Evolutionary conservation across 2,888 invertebrate species (phyloP).

Genomic region (Cryptophagus acutangulus): DNA sequence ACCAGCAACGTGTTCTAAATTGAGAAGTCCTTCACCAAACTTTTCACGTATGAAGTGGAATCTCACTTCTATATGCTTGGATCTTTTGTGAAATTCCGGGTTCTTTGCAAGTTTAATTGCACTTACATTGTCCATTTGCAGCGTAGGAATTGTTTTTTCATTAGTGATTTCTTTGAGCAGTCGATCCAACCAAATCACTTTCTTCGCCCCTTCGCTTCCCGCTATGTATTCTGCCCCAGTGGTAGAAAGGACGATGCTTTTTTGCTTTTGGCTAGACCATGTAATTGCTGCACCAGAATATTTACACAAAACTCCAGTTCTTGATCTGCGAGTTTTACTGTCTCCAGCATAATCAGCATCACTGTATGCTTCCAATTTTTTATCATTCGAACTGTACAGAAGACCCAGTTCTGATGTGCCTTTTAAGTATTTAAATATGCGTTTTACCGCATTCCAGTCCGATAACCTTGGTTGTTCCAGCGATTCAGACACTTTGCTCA

Average conservation of each 20-base stretch:
- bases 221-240: not conserved
- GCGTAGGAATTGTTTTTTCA: not conserved
- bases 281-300: constrained; percentile 11
- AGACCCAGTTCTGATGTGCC: constrained; percentile 3
- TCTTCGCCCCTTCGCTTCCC: not conserved
- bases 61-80: no score
- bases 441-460: constrained; percentile 13
- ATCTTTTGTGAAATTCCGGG: no score
- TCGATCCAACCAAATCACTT: not conserved
- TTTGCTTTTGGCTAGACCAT: constrained; percentile 13
- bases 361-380: constrained; percentile 11
- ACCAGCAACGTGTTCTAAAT: no score
- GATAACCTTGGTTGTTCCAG: constrained; percentile 8
- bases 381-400: constrained; percentile 2
- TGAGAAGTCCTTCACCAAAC: no score
- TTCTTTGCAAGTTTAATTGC: no score
- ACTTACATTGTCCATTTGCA: no score
- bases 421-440: constrained; percentile 16
- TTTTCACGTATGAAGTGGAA: no score
- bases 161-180: not conserved
- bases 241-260: constrained; percentile 5
- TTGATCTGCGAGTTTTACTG: no score
- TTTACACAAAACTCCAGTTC: constrained; percentile 8
- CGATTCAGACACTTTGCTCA: constrained; percentile 22
- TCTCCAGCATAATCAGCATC: constrained; percentile 13